Evolutionary conservation across 2,113 vertebrate species (phyloP), one percentile per base, ranked within the genome.

Genomic region (Pelodiscus sinensis): DNA sequence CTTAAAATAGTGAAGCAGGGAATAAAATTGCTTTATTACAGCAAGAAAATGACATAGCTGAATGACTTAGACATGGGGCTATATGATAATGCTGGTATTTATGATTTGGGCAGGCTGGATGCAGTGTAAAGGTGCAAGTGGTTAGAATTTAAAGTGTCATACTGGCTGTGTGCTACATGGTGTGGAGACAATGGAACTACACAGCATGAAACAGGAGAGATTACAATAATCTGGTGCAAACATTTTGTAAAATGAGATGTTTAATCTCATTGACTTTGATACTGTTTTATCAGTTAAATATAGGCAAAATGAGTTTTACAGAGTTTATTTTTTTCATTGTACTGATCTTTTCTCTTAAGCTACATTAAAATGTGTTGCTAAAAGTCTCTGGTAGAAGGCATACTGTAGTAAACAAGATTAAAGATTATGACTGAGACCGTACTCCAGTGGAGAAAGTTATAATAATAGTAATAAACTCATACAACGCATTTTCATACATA

Each of bases 81-180:
- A 94, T 94, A 96, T 96, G 75, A 62, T 90, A 84, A 96, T 94
- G 78, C 92, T 93, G 89, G 25, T 83, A 93, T 96, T 96, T 95
- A 88, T 87, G 90, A 58, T 58, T 84, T 51, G 85, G 84, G 83
- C 94, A 94, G 85, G 80, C 65, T 71, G 88, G 1, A 1, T 86
- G 94, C 86, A 83, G 84, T 60, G 81, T 82, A 89, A 79, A 62
- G 19, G 50, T 85, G 86, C 44, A 82, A 78, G 85, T 90, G 88
- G 85, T 83, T 96, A 88, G 90, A 95, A 95, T 94, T 86, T 58
- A 80, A 96, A 93, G 95, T 96, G 90, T 89, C 94, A 89, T 90
- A 87, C 90, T 94, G 24, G 5, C 27, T 54, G 82, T 92, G 0
- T 92, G 81, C 96, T 95, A 96, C 88, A 89, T 83, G 86, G 73